phyloP scores from a whole-genome alignment of 2,113 vertebrate species.

The Corvus cornix region DNA sequence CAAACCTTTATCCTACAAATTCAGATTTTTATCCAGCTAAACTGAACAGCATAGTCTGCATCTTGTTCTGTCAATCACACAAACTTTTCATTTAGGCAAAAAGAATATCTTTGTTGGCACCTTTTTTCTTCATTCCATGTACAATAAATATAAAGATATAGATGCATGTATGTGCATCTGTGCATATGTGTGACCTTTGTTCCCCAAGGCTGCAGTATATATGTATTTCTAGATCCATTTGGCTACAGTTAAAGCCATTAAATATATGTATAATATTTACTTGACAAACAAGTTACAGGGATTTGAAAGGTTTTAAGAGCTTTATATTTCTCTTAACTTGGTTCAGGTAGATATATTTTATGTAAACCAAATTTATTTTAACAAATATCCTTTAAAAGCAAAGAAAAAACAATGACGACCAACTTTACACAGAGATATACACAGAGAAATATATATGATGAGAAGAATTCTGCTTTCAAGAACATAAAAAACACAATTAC shows the following conservation, averaged over 20 bases:
- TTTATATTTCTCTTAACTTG: not conserved
- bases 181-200: not conserved
- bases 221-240: not conserved
- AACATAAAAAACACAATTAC: not conserved
- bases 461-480: not conserved
- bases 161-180: too few relatives aligned
- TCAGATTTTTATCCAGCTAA: not conserved
- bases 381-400: not conserved
- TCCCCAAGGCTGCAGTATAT: not conserved
- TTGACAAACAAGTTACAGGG: accelerated
- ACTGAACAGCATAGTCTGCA: not conserved
- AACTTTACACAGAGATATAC: not conserved
- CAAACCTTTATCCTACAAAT: not conserved
- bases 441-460: not conserved
- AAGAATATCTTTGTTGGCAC: not conserved
- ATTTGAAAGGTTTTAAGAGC: not conserved
- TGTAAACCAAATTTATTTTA: not conserved
- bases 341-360: not conserved
- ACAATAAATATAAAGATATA: not conserved
- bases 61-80: not conserved
- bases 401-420: not conserved
- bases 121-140: not conserved
- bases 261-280: not conserved
- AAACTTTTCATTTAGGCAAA: not conserved
- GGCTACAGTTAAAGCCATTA: not conserved